A percentile compares a stretch with the other conserved stretches of the same genome.
Evolutionary conservation across 1,140 invertebrate species (phyloP).

Genomic region (Heliconius congener): DNA sequence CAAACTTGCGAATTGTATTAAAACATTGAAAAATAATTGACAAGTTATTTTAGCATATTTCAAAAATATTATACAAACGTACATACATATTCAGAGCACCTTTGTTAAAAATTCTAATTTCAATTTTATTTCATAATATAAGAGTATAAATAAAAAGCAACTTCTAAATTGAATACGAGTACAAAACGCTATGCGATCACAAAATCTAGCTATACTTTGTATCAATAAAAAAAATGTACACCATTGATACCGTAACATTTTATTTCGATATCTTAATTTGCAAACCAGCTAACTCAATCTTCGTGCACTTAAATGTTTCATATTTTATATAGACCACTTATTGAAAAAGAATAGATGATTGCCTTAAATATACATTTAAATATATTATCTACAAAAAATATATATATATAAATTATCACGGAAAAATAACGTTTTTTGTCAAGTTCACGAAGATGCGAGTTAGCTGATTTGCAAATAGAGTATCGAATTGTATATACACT

Average conservation of each 20-base stretch:
- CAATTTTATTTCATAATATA: constrained; percentile 5
- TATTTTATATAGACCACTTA: no score
- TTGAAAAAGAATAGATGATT: no score
- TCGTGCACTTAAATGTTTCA: no score
- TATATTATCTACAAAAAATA: no score
- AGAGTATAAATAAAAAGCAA: constrained; percentile 13
- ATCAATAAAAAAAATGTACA: constrained; percentile 77
- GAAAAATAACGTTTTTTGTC: no score
- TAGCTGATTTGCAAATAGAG: no score
- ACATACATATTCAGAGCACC: constrained; percentile 8
- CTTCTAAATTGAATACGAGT: constrained; percentile 60
- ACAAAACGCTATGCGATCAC: constrained; percentile 78
- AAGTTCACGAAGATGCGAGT: no score
- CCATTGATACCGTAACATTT: constrained; percentile 63
- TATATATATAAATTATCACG: no score
- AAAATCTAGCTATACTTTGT: constrained; percentile 68
- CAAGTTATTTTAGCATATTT: constrained; percentile 23
- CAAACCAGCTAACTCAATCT: no score
- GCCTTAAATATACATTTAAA: no score
- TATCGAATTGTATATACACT: constrained; percentile 48
- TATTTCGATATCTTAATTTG: constrained; percentile 38
- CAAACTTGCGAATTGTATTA: constrained; percentile 11
- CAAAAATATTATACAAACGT: background rate
- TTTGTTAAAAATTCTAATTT: constrained; percentile 7
- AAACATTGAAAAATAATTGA: constrained; percentile 27